Evolutionary conservation across 2,888 invertebrate species (phyloP).

Genomic region (Danaus chrysippus): DNA sequence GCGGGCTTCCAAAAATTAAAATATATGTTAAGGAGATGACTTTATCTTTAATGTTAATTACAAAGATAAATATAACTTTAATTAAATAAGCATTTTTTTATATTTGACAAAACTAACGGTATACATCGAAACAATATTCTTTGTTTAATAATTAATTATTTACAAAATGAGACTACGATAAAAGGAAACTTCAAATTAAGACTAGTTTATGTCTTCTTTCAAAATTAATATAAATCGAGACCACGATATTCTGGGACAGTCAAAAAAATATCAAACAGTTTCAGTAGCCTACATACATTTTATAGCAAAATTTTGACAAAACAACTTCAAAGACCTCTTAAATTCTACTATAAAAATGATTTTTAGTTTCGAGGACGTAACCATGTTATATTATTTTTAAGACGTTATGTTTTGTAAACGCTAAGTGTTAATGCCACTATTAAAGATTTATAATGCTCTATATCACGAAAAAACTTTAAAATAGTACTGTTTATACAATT

Average conservation of each 20-base stretch:
- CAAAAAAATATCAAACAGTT: background rate
- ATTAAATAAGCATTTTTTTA: too few relatives aligned
- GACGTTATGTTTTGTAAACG: background rate
- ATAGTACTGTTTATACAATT: background rate
- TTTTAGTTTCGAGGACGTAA: background rate
- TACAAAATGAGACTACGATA: too few relatives aligned
- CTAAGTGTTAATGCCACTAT: background rate
- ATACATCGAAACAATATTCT: too few relatives aligned
- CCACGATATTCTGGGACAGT: background rate
- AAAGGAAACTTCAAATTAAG: too few relatives aligned
- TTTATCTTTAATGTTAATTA: conserved; percentile 25
- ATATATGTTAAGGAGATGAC: conserved; percentile 30
- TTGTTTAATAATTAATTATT: too few relatives aligned
- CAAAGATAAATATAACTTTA: too few relatives aligned
- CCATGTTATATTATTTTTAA: background rate
- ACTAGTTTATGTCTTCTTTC: too few relatives aligned
- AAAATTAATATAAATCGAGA: too few relatives aligned
- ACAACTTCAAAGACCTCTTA: conserved; percentile 1
- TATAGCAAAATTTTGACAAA: background rate
- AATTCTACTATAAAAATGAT: background rate
- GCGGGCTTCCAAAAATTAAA: conserved; percentile 48
- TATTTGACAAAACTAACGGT: too few relatives aligned
- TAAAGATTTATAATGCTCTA: background rate
- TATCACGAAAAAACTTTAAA: too few relatives aligned
- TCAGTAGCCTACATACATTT: background rate